phyloP scores from a whole-genome alignment of 2,888 invertebrate genomes.

The Microctonus brassicae region DNA sequence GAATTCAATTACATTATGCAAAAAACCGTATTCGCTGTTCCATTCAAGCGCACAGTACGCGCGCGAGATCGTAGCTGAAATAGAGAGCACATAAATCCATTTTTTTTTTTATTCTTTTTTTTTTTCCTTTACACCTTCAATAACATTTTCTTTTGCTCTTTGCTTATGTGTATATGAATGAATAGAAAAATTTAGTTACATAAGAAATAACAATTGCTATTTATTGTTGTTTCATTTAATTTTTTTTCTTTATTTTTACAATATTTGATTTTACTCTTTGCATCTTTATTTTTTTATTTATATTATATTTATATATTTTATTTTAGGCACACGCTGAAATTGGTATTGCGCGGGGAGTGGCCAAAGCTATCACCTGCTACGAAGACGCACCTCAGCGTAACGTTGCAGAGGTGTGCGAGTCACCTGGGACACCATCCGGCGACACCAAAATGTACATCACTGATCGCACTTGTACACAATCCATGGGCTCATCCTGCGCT shows the following conservation, averaged over 20 bases:
- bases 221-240: not conserved
- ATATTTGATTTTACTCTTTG: not conserved
- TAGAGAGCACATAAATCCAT: constrained; percentile 10
- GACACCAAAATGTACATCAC: constrained; percentile 73
- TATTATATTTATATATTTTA: constrained; percentile 17
- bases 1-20: constrained; percentile 46
- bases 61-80: constrained; percentile 7
- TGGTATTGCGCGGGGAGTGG: constrained; percentile 74
- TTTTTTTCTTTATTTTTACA: not conserved
- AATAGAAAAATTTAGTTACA: not conserved
- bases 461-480: constrained; percentile 73
- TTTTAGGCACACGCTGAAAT: constrained; percentile 65
- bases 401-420: constrained; percentile 69
- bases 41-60: constrained; percentile 14
- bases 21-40: constrained; percentile 37
- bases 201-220: too few relatives aligned
- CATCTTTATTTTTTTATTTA: not conserved
- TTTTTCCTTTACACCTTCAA: not conserved
- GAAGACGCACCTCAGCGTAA: constrained; percentile 69
- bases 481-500: constrained; percentile 71
- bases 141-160: not conserved
- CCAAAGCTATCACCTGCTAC: constrained; percentile 70
- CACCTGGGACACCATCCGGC: constrained; percentile 69
- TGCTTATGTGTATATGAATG: not conserved
- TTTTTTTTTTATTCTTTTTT: constrained; percentile 1